phyloP scores from a whole-genome alignment of 2,888 invertebrate species.

The Lithophane socia region DNA sequence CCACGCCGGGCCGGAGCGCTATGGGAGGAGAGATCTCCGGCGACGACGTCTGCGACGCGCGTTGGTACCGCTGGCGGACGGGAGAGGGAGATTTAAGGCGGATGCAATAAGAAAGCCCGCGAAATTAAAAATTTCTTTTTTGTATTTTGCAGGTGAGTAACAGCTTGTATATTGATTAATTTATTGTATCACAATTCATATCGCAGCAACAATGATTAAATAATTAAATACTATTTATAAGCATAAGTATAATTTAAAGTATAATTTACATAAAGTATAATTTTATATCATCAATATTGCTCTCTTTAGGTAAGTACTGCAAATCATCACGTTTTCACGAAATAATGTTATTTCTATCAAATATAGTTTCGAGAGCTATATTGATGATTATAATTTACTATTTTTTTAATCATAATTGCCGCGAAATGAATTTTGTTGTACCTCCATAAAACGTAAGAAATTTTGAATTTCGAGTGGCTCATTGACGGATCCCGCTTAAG shows the following conservation, averaged over 20 bases:
- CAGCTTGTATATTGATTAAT: background rate
- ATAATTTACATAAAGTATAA: too few species aligned
- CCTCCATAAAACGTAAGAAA: too few species aligned
- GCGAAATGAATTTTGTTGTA: background rate
- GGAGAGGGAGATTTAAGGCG: background rate
- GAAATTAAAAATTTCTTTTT: background rate
- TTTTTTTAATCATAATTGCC: background rate
- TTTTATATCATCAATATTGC: background rate
- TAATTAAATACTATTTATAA: background rate
- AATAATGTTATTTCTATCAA: background rate
- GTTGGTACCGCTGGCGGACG: background rate
- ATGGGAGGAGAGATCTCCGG: background rate
- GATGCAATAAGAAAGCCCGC: background rate
- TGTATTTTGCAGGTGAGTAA: background rate
- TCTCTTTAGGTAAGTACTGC: background rate
- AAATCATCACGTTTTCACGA: background rate
- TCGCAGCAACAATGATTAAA: background rate
- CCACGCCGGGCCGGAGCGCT: slow-evolving; percentile 38
- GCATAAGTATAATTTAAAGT: too few species aligned
- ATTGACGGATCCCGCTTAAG: background rate
- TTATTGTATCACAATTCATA: background rate
- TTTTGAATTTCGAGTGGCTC: background rate
- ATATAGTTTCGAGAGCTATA: background rate
- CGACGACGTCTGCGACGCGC: background rate
- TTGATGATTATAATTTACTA: background rate